Percentiles rank a stretch among this genome's conserved stretches.
Conservation (phyloP, 2,797 vertebrate species). For the Hirundo rustica region DNA sequence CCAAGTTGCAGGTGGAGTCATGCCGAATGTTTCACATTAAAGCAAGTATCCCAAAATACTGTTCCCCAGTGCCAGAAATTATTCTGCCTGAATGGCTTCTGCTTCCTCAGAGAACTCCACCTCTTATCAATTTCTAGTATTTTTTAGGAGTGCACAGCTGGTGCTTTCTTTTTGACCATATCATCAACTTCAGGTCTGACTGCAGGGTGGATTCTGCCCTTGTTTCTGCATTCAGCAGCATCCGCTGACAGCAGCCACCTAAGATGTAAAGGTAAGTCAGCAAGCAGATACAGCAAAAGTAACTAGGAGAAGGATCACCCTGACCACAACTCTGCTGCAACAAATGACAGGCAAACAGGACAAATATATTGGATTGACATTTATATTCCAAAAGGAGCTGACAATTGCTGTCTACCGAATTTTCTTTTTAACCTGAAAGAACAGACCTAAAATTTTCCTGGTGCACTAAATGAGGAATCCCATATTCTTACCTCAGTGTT, state of each 20-base stretch:
- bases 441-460: neutral
- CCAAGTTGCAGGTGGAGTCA: neutral
- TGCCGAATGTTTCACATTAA: neutral
- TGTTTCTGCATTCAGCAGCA: neutral
- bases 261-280: neutral
- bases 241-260: neutral
- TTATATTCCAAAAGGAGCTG: neutral
- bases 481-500: neutral
- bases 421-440: neutral
- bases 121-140: constrained; percentile 2
- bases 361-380: neutral
- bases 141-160: neutral
- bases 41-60: neutral
- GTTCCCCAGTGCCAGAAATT: neutral
- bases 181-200: neutral
- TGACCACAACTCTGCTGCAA: neutral
- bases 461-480: neutral
- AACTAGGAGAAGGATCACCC: neutral
- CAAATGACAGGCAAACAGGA: neutral
- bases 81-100: neutral
- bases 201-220: constrained; percentile 1
- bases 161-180: neutral
- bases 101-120: neutral
- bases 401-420: neutral
- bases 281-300: neutral